These are phyloP conservation scores for Centropus bengalensis DNA, from an alignment of 2,113 vertebrate genomes.

Conservation along the genomic window DNA sequence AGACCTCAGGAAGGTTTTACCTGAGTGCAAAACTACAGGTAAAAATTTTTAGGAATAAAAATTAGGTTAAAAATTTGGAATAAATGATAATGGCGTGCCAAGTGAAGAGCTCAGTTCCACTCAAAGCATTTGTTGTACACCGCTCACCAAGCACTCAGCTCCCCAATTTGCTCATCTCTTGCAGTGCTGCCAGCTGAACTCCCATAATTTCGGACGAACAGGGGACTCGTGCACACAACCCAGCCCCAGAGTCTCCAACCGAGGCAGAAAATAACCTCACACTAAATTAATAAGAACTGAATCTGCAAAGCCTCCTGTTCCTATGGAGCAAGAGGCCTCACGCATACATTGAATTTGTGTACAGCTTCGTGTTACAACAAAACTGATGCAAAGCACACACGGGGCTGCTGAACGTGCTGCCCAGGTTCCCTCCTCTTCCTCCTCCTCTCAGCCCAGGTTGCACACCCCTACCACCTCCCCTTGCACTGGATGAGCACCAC, in stretches of 20 bases:
- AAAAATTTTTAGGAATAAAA: conserved; percentile 1
- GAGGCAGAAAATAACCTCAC: background rate
- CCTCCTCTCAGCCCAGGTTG: background rate
- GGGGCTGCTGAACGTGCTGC: background rate
- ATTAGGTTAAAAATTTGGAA: background rate
- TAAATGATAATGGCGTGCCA: background rate
- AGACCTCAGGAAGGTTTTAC: background rate
- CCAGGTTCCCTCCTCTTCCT: background rate
- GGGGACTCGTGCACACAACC: background rate
- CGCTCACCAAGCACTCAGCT: background rate
- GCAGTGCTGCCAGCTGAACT: background rate
- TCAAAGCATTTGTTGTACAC: background rate
- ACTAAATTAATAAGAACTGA: background rate
- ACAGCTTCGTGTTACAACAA: background rate
- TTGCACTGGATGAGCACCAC: accelerated
- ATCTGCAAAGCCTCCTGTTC: background rate
- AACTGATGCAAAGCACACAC: background rate
- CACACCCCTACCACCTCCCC: background rate
- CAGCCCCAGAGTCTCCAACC: background rate
- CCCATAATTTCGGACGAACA: accelerated
- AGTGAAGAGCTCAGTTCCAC: background rate
- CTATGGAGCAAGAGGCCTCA: background rate
- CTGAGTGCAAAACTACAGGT: background rate
- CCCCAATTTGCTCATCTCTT: background rate
- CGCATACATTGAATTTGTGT: background rate